Evolutionary conservation across 2,888 invertebrate species (phyloP).

Genomic region (Cantharis rufa): DNA sequence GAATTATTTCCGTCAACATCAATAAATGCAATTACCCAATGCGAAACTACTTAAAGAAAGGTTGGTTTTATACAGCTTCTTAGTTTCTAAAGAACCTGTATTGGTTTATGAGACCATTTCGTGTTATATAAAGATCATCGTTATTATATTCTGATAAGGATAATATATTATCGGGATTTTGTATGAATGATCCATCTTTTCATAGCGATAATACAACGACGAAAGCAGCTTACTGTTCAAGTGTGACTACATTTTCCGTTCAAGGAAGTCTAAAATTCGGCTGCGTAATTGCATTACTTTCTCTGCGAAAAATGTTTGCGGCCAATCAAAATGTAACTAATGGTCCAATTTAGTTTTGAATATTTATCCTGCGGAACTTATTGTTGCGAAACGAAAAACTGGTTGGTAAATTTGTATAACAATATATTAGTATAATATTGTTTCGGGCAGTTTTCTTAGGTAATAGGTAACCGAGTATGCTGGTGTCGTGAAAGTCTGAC

Average conservation of each 20-base stretch:
- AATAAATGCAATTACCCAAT: background rate
- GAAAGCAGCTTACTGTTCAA: constrained; percentile 26
- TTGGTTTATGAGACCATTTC: constrained; percentile 21
- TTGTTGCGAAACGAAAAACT: too few relatives aligned
- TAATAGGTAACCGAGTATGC: background rate
- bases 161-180: constrained; percentile 45
- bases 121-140: constrained; percentile 35
- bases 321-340: constrained; percentile 9
- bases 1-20: background rate
- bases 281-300: constrained; percentile 14
- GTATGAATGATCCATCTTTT: constrained; percentile 43
- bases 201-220: constrained; percentile 34
- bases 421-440: too few relatives aligned
- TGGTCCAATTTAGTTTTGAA: constrained; percentile 15
- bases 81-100: constrained; percentile 12
- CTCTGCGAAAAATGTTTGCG: constrained; percentile 14
- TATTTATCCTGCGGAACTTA: too few relatives aligned
- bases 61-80: constrained; percentile 9
- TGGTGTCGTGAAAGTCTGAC: background rate
- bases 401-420: too few relatives aligned
- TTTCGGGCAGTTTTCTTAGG: background rate
- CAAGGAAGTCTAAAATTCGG: constrained; percentile 23
- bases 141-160: constrained; percentile 42
- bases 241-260: constrained; percentile 31
- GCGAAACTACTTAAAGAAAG: background rate